Evolutionary conservation across 2,113 vertebrate genomes (phyloP), one percentile per base, ranked within the genome.

Genomic region (Romanogobio albipinnatus): DNA sequence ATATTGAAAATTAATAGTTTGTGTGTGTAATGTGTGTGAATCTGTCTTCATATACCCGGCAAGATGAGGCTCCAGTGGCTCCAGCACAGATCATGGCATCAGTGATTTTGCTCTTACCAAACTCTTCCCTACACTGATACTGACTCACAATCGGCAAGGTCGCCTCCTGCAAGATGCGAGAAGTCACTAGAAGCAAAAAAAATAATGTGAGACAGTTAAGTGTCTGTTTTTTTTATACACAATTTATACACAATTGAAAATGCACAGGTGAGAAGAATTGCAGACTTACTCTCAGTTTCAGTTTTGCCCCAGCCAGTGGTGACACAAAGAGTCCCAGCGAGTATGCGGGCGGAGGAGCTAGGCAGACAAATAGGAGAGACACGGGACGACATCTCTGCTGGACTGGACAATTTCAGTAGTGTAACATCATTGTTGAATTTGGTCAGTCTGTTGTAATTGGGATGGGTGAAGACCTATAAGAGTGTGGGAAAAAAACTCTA

Each of bases 221-320:
- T 22, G 66, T 39, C 3, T 70, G 19, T 14, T 14, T 29, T 29
- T 39, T 39, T 39, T 39, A 14, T 39, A 39, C 5, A n/a, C n/a
- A n/a, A n/a, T n/a, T n/a, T n/a, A n/a, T 19, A 8, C 53, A 56
- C 53, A 56, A 68, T 1, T 68, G 29, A 36, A 68, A 68, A 68
- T 36, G 4, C 3, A 43, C 36, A 71, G 74, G 22, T 19, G 24
- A 51, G 29, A 26, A 29, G 24, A 76, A 79, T 39, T 51, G 47
- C n/a, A 5, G 15, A 89, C 92, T 93, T 81, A 95, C 95, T 90
- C 43, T 89, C 92, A 33, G 83, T 84, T 14, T 84, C 89, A 0
- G 94, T 95, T 79, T 2, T 91, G 56, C 95, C 96, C 96, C 96
- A 98, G 86, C 96, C 96, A 0, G 93, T 96, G 88, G 96, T 97